Conservation (phyloP, 1,140 invertebrate species). For the Panulirus ornatus region DNA sequence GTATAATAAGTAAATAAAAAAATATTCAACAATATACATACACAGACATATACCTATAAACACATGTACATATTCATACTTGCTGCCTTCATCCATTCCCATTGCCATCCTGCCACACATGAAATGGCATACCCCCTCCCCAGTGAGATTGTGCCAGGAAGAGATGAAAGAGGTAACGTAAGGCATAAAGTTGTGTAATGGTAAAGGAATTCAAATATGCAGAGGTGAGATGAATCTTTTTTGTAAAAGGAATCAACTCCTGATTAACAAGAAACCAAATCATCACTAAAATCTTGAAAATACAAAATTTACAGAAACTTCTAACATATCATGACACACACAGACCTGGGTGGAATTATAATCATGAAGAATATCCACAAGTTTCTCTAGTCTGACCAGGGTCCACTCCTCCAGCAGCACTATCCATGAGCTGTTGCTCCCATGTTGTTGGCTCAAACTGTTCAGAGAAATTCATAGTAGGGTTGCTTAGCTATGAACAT, state of each 20-base stretch:
- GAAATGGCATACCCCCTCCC: too few species aligned
- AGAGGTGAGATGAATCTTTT: neutral
- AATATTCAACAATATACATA: too few species aligned
- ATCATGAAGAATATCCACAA: slow-evolving; percentile 7
- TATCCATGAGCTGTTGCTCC: slow-evolving; percentile 28
- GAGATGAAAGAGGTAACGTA: too few species aligned
- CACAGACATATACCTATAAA: too few species aligned
- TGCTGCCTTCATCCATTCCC: too few species aligned
- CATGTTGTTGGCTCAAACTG: slow-evolving; percentile 35
- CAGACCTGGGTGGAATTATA: slow-evolving; percentile 14
- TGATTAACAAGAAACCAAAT: neutral
- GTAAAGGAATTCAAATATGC: neutral
- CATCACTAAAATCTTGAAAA: neutral
- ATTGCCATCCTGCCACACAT: too few species aligned
- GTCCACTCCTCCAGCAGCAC: slow-evolving; percentile 10
- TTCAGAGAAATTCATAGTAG: neutral
- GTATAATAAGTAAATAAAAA: too few species aligned
- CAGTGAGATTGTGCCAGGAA: too few species aligned
- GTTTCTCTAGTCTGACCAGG: slow-evolving; percentile 4
- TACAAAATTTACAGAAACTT: neutral
- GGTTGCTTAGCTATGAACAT: too few species aligned
- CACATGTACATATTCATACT: too few species aligned
- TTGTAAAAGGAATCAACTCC: neutral
- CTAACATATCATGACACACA: neutral
- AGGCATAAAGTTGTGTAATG: too few species aligned